Evolutionary conservation across 2,797 vertebrate genomes (phyloP), one percentile per base, ranked within the genome.

Genomic region (Orientallactaga sibirica): DNA sequence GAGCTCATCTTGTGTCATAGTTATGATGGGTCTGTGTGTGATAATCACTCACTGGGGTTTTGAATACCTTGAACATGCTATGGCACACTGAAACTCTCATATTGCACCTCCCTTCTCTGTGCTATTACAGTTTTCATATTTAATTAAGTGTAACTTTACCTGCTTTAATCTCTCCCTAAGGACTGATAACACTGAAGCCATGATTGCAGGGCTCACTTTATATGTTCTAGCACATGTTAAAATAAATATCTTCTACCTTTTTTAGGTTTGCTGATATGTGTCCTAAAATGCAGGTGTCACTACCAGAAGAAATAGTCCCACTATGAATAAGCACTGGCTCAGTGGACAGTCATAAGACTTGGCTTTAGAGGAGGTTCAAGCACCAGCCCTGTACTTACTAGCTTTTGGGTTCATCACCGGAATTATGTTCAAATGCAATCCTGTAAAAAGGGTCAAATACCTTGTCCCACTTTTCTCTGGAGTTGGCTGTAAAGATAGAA

Each of bases 111-210:
- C 7, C 29, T 2, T 91, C 25, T 90, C 78, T 94, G 3, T 77
- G 55, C 8, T 81, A 62, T 61, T 80, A 55, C 82, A 43, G 74
- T 73, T 52, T 55, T 58, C 68, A 78, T 77, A 29, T 83, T 93
- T 80, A 68, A 79, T 89, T 80, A 77, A 73, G 74, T 29, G 10
- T 48, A 66, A 84, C 43, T 88, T 93, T 85, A 68, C 52, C 15
- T 74, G 29, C 61, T 81, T 93, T 85, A 25, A 25, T 41, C 11
- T 79, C n/a, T 81, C 68, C 24, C n/a, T 81, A 61, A 87, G 37
- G 93, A 87, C 87, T 76, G 64, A 62, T 66, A 86, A 83, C 7
- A 33, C 52, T 22, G n/a, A 71, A 91, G 64, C 27, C 9, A 73
- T 70, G n/a, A 62, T 77, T n/a, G 27, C 43, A 29, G 1, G 71